A percentile compares a stretch with the other conserved stretches of the same genome.
phyloP scores from a whole-genome alignment of 2,797 vertebrate genomes.

The Aldrovandia affinis region DNA sequence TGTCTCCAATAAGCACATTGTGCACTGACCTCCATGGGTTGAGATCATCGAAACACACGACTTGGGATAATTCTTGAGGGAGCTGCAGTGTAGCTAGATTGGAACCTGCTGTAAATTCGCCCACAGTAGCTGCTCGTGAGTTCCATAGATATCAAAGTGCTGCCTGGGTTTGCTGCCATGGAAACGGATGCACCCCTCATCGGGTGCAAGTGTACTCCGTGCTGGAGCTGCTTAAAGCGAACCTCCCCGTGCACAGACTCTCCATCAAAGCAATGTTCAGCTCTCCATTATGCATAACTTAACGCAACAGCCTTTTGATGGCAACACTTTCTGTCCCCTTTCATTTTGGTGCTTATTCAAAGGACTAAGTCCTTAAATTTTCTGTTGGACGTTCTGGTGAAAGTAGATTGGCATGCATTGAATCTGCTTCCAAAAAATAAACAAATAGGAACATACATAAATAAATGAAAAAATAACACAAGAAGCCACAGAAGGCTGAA shows the following conservation, averaged over 20 bases:
- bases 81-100: conserved; percentile 10
- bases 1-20: conserved; percentile 59
- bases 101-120: conserved; percentile 4
- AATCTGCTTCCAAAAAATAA: neutral
- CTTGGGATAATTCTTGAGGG: neutral
- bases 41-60: conserved; percentile 42
- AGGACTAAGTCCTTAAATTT: neutral
- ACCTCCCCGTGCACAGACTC: conserved; percentile 41
- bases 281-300: conserved; percentile 61
- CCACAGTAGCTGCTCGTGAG: conserved; percentile 40
- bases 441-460: neutral
- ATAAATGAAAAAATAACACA: neutral
- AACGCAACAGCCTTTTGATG: conserved; percentile 32
- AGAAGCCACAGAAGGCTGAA: neutral
- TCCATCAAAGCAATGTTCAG: conserved; percentile 61
- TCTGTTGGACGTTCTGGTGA: neutral
- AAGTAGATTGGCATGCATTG: neutral
- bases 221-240: conserved; percentile 29
- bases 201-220: conserved; percentile 47
- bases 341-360: conserved; percentile 29
- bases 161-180: conserved; percentile 64
- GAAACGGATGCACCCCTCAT: conserved; percentile 73
- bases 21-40: conserved; percentile 49
- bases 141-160: conserved; percentile 71
- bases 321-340: conserved; percentile 2